Evolutionary conservation across 1,140 invertebrate genomes (phyloP), one percentile per base, ranked within the genome.

Genomic region (Drosophila bocqueti): DNA sequence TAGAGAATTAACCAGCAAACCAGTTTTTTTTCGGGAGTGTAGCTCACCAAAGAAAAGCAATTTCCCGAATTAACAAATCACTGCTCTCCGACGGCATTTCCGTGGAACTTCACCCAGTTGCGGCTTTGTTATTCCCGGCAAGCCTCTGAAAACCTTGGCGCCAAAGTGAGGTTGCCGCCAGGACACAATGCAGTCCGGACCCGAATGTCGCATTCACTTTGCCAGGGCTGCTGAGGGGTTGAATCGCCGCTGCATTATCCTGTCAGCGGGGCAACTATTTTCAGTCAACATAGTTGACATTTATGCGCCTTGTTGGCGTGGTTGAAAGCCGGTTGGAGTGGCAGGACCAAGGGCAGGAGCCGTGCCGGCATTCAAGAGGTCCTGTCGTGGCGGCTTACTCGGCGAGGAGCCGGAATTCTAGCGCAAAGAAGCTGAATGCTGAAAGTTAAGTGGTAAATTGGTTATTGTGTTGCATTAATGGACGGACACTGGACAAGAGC

Each of bases 271-370:
- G 69, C 60, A 75, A 84, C 77, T 79, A 81, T 81, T 90, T 77
- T 76, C 78, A 82, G 85, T 90, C 85, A 82, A 90, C 75, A 79
- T 76, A 68, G 75, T 82, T 90, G 85, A 90, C 85, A 82, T 85
- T 90, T 90, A 90, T 90, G 79, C 76, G 76, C 79, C 67, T 71
- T 76, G 84, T 68, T 69, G 57, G 49, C 57, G 38, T 59, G 63
- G 59, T 65, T 64, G 34, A 46, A 13, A 34, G 36, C 42, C 34
- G 45, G 34, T 42, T 49, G 61, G 6, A 52, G 49, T n/a, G 61
- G 34, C 26, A 52, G 55, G n/a, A 34, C 49, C n/a, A 13, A 52
- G 49, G 24, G 72, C 61, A 11, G 46, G 31, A 55, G 34, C 24
- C 15, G 7, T 3, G 47, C 57, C 57, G 36, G 57, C 34, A 59